Evolutionary conservation across 2,888 invertebrate genomes (phyloP).

Genomic region (Andrena camellia): DNA sequence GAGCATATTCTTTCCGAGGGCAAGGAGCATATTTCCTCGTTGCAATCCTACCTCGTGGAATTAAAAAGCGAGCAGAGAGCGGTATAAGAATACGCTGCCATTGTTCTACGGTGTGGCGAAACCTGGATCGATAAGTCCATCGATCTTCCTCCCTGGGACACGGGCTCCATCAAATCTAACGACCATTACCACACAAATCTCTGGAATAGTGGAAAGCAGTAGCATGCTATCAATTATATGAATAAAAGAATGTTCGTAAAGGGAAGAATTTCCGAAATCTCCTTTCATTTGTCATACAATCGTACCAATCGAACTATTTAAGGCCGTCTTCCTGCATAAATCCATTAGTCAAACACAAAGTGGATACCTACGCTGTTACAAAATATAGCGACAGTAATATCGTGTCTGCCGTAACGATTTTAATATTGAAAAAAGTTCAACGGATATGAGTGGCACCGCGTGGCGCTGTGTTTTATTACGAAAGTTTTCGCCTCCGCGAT

Average conservation of each 20-base stretch:
- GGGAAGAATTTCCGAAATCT: not conserved
- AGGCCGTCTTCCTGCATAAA: conserved; percentile 1
- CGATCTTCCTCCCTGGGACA: not conserved
- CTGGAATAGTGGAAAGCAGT: not conserved
- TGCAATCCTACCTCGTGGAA: conserved; percentile 2
- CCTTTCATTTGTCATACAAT: not conserved
- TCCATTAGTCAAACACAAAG: conserved; percentile 1
- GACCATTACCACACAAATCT: not conserved
- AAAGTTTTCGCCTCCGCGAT: conserved; percentile 18
- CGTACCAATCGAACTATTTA: conserved; percentile 10
- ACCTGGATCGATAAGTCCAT: not conserved
- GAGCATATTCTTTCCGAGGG: not conserved
- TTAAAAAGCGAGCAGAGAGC: conserved; percentile 29
- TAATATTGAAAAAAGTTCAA: conserved; percentile 24
- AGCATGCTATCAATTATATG: not conserved
- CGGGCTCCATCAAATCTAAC: not conserved
- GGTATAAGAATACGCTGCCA: conserved; percentile 23
- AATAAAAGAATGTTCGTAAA: no score
- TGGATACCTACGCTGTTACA: not conserved
- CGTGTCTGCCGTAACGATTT: conserved; percentile 23
- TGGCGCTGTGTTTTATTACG: conserved; percentile 16
- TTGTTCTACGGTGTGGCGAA: conserved; percentile 14
- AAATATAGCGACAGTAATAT: conserved; percentile 17
- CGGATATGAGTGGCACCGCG: not conserved
- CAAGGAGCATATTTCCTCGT: not conserved